Conservation (phyloP, 1,140 invertebrate genomes). For the Musca vetustissima region DNA sequence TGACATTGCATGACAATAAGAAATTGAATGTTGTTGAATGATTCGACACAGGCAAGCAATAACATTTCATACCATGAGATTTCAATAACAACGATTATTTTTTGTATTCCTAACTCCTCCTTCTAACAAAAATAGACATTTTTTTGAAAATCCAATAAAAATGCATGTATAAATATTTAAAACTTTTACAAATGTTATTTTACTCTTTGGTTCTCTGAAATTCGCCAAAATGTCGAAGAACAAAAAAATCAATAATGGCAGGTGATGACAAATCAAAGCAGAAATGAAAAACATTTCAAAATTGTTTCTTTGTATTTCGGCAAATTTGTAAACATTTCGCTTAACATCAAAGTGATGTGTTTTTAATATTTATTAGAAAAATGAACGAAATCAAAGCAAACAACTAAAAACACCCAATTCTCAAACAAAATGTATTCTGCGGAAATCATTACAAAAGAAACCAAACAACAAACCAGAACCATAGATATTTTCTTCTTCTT, state of each 20-base stretch:
- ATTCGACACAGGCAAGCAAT: too few relatives aligned
- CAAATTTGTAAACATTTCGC: not conserved
- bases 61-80: not conserved
- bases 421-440: not conserved
- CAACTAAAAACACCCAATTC: not conserved
- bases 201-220: not conserved
- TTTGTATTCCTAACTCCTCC: not conserved
- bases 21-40: too few relatives aligned
- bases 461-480: not conserved
- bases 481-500: not conserved
- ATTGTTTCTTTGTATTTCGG: not conserved
- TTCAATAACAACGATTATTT: too few relatives aligned
- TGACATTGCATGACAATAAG: not conserved
- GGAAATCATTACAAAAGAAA: too few relatives aligned
- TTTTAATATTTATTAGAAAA: slow-evolving; percentile 17
- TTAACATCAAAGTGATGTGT: slow-evolving; percentile 3
- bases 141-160: not conserved
- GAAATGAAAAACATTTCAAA: too few relatives aligned
- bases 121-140: not conserved
- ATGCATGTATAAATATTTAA: not conserved
- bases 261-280: slow-evolving; percentile 19
- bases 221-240: not conserved
- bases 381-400: slow-evolving; percentile 8
- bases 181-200: not conserved
- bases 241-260: slow-evolving; percentile 4